phyloP scores from a whole-genome alignment of 2,797 vertebrate species.

The Hoplostethus atlanticus region DNA sequence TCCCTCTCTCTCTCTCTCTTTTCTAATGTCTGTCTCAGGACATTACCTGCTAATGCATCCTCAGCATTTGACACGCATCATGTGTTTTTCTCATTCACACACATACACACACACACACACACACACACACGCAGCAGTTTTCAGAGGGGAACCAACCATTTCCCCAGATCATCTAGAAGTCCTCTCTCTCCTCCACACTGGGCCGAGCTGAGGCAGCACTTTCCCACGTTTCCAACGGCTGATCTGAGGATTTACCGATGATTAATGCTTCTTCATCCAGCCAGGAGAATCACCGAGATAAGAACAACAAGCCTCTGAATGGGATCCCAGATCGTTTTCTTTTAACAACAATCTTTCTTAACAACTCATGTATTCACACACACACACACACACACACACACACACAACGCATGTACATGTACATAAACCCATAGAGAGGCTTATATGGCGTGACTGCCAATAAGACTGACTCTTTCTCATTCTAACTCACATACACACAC shows the following conservation, averaged over 20 bases:
- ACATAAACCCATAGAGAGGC: too few species aligned
- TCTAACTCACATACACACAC: background rate
- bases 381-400: background rate
- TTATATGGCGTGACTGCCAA: too few species aligned
- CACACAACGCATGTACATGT: too few species aligned
- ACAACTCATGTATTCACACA: background rate
- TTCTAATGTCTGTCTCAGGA: background rate
- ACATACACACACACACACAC: conserved; percentile 3
- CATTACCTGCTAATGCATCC: conserved; percentile 20
- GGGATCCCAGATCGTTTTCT: too few species aligned
- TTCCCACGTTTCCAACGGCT: background rate
- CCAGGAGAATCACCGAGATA: conserved; percentile 17
- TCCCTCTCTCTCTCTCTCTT: background rate
- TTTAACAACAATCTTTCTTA: background rate
- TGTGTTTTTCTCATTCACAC: conserved; percentile 6
- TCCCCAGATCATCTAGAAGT: background rate
- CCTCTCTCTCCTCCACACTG: background rate
- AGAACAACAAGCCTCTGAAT: conserved; percentile 8
- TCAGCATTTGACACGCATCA: conserved; percentile 29
- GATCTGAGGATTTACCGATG: background rate
- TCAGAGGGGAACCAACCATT: conserved; percentile 7
- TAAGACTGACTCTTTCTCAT: too few species aligned
- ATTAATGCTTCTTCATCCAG: background rate
- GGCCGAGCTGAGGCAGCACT: conserved; percentile 1
- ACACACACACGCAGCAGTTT: conserved; percentile 5